Evolutionary conservation across 2,888 invertebrate genomes (phyloP).

Genomic region (Diachrysia chrysitis): DNA sequence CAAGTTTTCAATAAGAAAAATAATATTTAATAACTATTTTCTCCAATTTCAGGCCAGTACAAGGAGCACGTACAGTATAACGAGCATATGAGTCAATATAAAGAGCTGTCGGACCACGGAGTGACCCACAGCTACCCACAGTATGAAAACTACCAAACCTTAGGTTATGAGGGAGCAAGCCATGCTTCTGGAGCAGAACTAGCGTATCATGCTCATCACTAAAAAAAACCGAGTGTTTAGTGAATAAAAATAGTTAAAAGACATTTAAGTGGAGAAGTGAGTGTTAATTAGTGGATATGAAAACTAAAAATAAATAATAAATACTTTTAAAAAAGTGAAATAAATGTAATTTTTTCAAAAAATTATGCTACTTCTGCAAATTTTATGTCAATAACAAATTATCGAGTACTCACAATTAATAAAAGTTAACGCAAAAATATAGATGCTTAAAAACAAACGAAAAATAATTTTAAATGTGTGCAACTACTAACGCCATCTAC

Average conservation of each 20-base stretch:
- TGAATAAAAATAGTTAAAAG: background rate
- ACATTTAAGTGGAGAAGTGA: conserved; percentile 4
- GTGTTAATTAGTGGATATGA: background rate
- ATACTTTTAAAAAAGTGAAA: too few species aligned
- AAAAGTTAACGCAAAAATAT: background rate
- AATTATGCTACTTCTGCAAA: too few species aligned
- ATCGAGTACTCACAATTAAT: background rate
- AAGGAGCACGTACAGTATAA: conserved; percentile 44
- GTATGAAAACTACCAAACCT: conserved; percentile 28
- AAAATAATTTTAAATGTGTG: too few species aligned
- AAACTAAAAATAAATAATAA: background rate
- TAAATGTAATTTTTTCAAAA: too few species aligned
- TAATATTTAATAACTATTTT: background rate
- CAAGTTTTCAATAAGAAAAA: too few species aligned
- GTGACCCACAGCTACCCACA: conserved; percentile 29
- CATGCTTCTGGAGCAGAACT: conserved; percentile 14
- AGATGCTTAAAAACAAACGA: too few species aligned
- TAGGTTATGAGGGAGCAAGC: conserved; percentile 19
- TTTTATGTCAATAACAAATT: too few species aligned
- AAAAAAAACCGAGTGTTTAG: background rate
- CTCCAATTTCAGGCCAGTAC: conserved; percentile 40
- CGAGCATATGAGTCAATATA: conserved; percentile 39
- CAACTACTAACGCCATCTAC: background rate
- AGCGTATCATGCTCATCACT: conserved; percentile 18
- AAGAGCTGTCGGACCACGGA: conserved; percentile 29